These are phyloP conservation scores for Cecidostiba fungosa DNA, from an alignment of 2,888 invertebrate species.

Conservation along the genomic window DNA sequence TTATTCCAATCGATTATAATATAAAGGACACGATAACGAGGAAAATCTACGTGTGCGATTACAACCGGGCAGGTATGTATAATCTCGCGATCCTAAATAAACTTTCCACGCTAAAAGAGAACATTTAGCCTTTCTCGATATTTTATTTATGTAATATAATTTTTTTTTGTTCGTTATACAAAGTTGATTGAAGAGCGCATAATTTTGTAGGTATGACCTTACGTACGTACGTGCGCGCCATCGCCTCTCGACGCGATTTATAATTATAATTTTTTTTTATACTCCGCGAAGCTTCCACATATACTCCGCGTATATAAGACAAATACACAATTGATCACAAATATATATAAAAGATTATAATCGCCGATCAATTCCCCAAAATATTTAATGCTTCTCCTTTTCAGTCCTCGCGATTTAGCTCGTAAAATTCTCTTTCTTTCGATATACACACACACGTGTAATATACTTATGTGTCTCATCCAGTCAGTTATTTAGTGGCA, in stretches of 20 bases:
- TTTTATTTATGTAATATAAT: conserved; percentile 15
- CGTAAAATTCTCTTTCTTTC: conserved; percentile 25
- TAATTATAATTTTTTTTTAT: conserved; percentile 33
- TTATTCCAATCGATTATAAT: conserved; percentile 49
- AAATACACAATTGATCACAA: conserved; percentile 46
- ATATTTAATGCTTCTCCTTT: conserved; percentile 36
- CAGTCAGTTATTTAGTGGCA: conserved; percentile 19
- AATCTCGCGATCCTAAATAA: conserved; percentile 43
- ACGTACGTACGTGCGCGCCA: background rate
- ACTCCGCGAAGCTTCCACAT: background rate
- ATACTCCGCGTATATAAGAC: background rate
- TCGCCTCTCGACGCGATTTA: background rate
- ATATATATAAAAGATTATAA: conserved; percentile 45
- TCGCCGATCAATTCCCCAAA: conserved; percentile 51
- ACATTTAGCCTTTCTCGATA: conserved; percentile 48
- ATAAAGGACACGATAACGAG: conserved; percentile 51
- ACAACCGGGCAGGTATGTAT: conserved; percentile 20
- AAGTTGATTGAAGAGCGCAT: conserved; percentile 64
- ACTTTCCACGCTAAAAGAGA: conserved; percentile 51
- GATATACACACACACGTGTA: background rate
- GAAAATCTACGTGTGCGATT: conserved; percentile 47
- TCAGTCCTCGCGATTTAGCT: conserved; percentile 36
- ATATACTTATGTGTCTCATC: no score
- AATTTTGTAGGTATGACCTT: conserved; percentile 24
- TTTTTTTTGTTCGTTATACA: conserved; percentile 52